Base-by-base conservation (phyloP, 37 sponge, comb jelly and placozoan species). In the Crambe crambe region DNA sequence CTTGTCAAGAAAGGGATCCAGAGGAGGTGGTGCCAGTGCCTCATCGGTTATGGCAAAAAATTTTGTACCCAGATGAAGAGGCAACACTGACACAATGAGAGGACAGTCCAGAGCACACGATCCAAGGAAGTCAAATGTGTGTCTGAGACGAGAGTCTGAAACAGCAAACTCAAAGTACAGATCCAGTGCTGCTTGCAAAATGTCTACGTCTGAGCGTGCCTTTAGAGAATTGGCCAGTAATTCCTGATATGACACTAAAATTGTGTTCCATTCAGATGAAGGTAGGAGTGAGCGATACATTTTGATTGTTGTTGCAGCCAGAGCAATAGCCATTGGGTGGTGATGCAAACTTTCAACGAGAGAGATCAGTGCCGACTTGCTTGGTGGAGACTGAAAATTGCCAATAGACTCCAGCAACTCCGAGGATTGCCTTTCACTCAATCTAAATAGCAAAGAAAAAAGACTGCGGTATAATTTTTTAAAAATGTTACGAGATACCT, bases 81-180 rank as follows among this genome's bases (percentile, higher is more conserved):
- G 41, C 8, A 90, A 37, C 21, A 58, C 22, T 76, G 77, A 70
- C 21, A 70, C 34, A 8, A 82, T 81, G 9, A 90, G 42, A 56
- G 82, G 86, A 21, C 31, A 40, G 9, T 60, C n/a, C 31, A 70
- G 70, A 35, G 75, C 61, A 56, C 68, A 80, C 2, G 72, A 75
- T 0, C 76, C 71, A 0, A 90, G 43, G 47, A 90, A 56, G 70
- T 90, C 86, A 58, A 85, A 76, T 21, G 77, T 37, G 38, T 85
- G 85, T 35, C 39, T n/a, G 4, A 75, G 36, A 0, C 54, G 67
- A 18, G 74, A 32, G 62, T 83, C 71, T 31, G 80, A 68, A 54
- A 51, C 31, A 40, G 83, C 69, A 27, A 78, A 83, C 37, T 82
- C 88, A 43, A 89, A 5, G 42, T 79, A 84, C 1, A 84, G 62